These are phyloP conservation scores for Zaprionus lineosus DNA, from an alignment of 2,888 invertebrate genomes.

Conservation along the genomic window DNA sequence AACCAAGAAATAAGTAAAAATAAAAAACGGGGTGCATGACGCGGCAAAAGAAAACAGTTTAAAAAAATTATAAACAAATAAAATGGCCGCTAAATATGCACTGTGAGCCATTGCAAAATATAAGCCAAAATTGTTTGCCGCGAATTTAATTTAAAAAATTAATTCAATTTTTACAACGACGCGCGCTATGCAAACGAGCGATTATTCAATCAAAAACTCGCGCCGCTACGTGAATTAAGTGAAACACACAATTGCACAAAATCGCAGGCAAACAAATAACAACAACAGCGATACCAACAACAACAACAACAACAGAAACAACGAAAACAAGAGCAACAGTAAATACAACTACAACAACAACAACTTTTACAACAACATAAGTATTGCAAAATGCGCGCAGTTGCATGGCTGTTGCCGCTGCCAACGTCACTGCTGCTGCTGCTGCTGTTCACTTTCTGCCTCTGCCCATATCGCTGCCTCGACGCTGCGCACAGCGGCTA, in stretches of 20 bases:
- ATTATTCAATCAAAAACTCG: conserved; percentile 74
- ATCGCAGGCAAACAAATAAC: conserved; percentile 47
- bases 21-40: conserved; percentile 40
- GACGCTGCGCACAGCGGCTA: conserved; percentile 64
- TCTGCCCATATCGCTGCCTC: conserved; percentile 15
- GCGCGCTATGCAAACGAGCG: conserved; percentile 71
- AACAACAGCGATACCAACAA: conserved; percentile 21
- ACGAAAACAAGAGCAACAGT: conserved; percentile 22
- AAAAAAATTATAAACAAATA: conserved; percentile 35
- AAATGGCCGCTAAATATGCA: conserved; percentile 40
- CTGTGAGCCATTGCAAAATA: conserved; percentile 41
- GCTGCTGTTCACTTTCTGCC: conserved; percentile 16
- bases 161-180: conserved; percentile 48
- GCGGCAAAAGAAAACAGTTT: conserved; percentile 3
- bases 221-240: conserved; percentile 75
- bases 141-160: conserved; percentile 35
- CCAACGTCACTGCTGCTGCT: conserved; percentile 24
- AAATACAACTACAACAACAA: conserved; percentile 16
- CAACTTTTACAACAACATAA: conserved; percentile 48
- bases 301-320: conserved; percentile 14
- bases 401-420: conserved; percentile 50
- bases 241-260: conserved; percentile 70
- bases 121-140: conserved; percentile 24
- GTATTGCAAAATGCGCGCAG: conserved; percentile 68
- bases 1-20: background rate